Percentiles rank a stretch among this genome's conserved stretches.
phyloP scores from a whole-genome alignment of 2,888 invertebrate species.

The Brachyptera putata region DNA sequence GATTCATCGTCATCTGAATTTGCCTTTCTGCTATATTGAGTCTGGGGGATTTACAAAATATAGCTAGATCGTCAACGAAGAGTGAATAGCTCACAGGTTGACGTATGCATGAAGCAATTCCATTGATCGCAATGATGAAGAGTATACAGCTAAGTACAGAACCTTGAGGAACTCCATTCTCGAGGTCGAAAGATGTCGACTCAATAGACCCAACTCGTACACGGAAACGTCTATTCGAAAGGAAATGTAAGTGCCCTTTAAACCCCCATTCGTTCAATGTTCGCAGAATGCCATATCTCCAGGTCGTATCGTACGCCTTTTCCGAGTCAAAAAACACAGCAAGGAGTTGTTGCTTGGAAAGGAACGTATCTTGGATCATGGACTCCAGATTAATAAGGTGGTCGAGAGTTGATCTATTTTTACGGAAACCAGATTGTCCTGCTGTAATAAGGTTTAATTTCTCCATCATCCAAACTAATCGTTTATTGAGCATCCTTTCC shows the following conservation, averaged over 20 bases:
- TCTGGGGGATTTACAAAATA: no score
- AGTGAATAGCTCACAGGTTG: neutral
- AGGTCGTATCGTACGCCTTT: conserved; percentile 31
- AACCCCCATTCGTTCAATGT: conserved; percentile 27
- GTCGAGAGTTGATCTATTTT: conserved; percentile 7
- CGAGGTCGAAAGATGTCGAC: neutral
- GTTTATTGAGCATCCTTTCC: conserved; percentile 35
- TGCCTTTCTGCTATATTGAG: neutral
- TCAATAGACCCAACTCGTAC: conserved; percentile 9
- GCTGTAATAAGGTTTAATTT: conserved; percentile 27
- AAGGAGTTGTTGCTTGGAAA: conserved; percentile 31
- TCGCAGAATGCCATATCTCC: conserved; percentile 30
- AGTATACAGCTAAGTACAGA: neutral
- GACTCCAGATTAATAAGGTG: conserved; percentile 29
- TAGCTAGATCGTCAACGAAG: no score
- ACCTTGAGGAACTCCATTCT: conserved; percentile 23
- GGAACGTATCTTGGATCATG: conserved; percentile 32
- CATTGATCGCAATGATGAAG: neutral
- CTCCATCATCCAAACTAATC: conserved; percentile 34
- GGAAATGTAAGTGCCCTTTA: conserved; percentile 28
- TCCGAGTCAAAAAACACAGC: conserved; percentile 33
- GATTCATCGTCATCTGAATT: neutral
- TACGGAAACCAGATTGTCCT: conserved; percentile 24
- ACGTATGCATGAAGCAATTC: no score
- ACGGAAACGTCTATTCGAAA: conserved; percentile 10